Conservation (phyloP, 2,888 invertebrate species). For the Hirtodrosophila cameraria region DNA sequence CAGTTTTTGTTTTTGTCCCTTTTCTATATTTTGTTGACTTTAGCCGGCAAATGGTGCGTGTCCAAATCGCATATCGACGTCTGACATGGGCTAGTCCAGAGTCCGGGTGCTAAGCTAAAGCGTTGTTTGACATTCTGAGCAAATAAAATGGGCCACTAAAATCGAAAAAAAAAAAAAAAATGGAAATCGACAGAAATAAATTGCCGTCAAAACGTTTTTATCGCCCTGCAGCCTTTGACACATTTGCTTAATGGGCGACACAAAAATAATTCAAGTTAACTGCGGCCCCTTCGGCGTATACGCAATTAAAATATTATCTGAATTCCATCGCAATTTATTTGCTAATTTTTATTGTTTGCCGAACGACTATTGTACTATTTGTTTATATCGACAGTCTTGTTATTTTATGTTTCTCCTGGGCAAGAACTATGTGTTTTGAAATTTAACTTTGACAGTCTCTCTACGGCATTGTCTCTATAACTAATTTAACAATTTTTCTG, state of each 20-base stretch:
- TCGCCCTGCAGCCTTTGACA: constrained; percentile 67
- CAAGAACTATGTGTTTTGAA: no score
- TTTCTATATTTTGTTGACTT: constrained; percentile 1
- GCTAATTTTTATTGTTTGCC: constrained; percentile 11
- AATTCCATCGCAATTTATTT: constrained; percentile 32
- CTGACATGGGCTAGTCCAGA: constrained; percentile 41
- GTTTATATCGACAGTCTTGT: background rate
- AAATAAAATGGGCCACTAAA: constrained; percentile 40
- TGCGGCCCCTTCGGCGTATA: constrained; percentile 48
- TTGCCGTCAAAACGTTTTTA: constrained; percentile 65
- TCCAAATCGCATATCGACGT: constrained; percentile 57
- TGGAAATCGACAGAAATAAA: constrained; percentile 66
- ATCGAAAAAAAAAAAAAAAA: constrained; percentile 39
- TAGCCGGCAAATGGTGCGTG: constrained; percentile 68
- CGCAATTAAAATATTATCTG: constrained; percentile 64
- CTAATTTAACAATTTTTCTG: constrained; percentile 52
- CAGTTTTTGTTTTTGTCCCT: background rate
- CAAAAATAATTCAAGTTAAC: constrained; percentile 20
- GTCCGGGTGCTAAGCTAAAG: constrained; percentile 30
- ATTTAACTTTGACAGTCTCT: background rate
- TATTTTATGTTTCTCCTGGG: background rate
- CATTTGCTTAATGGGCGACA: constrained; percentile 53
- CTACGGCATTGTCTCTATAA: constrained; percentile 4
- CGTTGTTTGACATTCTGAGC: constrained; percentile 23
- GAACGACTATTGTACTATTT: background rate